phyloP scores from a whole-genome alignment of 1,140 invertebrate species.

The Calycopis cecrops region DNA sequence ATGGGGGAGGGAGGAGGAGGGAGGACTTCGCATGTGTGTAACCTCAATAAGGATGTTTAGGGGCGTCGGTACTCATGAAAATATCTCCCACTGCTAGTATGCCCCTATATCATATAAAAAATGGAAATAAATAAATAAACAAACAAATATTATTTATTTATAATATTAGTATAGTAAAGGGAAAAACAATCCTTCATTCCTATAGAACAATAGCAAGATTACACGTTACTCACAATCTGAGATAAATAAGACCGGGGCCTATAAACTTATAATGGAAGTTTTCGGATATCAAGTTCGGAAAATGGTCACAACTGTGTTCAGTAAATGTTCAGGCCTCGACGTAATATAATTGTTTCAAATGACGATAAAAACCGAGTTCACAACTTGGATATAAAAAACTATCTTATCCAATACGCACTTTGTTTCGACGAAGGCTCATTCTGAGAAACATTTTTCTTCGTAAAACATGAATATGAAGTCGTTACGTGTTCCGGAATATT shows the following conservation, averaged over 20 bases:
- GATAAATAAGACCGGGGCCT: background rate
- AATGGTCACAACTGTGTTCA: constrained; percentile 17
- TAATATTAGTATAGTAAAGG: too few relatives aligned
- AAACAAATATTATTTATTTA: too few relatives aligned
- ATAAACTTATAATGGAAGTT: constrained; percentile 6
- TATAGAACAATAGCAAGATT: background rate
- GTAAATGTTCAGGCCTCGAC: constrained; percentile 16
- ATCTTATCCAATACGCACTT: background rate
- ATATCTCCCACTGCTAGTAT: too few relatives aligned
- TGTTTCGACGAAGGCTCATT: background rate
- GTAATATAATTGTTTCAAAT: constrained; percentile 29
- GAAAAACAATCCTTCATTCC: constrained; percentile 20
- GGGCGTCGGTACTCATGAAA: too few relatives aligned
- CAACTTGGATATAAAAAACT: background rate
- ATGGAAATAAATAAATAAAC: too few relatives aligned
- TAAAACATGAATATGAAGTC: constrained; percentile 33
- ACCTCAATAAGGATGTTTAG: too few relatives aligned
- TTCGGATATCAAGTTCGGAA: constrained; percentile 13
- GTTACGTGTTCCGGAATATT: constrained; percentile 39
- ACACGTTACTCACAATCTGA: constrained; percentile 12
- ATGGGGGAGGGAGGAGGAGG: too few relatives aligned
- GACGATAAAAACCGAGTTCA: constrained; percentile 13
- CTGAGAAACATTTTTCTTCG: background rate
- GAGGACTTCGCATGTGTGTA: too few relatives aligned
- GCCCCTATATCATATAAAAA: too few relatives aligned